phyloP scores from a whole-genome alignment of 2,797 vertebrate genomes.

The Moxostoma hubbsi region DNA sequence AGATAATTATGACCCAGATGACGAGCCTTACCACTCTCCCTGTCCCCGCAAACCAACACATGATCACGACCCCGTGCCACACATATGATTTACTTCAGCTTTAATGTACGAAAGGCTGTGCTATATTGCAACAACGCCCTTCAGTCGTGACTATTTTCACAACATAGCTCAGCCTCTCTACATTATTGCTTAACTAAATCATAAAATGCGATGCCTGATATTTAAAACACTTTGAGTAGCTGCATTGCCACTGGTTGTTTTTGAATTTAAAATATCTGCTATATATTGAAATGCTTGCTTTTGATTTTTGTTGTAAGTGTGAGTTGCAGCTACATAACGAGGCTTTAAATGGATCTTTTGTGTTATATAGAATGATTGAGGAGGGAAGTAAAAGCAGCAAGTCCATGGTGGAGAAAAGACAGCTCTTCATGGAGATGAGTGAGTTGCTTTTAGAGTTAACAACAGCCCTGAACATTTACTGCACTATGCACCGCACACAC shows the following conservation, averaged over 20 bases:
- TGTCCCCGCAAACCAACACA: no score
- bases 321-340: not conserved
- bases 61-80: no score
- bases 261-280: not conserved
- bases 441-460: constrained; percentile 74
- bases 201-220: no score
- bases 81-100: no score
- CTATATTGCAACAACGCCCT: no score
- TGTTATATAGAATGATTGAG: constrained; percentile 91
- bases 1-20: no score
- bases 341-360: constrained; percentile 60
- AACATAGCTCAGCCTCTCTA: no score
- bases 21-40: no score
- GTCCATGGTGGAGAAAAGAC: constrained; percentile 97
- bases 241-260: not conserved
- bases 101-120: no score
- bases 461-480: constrained; percentile 35
- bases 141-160: no score
- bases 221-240: no score
- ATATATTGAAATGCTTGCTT: not conserved
- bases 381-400: constrained; percentile 94
- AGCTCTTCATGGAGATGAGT: constrained; percentile 99
- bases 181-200: no score
- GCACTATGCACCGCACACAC: not conserved
- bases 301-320: not conserved